Conservation (phyloP, 2,888 invertebrate species). For the Branchellion lobata region DNA sequence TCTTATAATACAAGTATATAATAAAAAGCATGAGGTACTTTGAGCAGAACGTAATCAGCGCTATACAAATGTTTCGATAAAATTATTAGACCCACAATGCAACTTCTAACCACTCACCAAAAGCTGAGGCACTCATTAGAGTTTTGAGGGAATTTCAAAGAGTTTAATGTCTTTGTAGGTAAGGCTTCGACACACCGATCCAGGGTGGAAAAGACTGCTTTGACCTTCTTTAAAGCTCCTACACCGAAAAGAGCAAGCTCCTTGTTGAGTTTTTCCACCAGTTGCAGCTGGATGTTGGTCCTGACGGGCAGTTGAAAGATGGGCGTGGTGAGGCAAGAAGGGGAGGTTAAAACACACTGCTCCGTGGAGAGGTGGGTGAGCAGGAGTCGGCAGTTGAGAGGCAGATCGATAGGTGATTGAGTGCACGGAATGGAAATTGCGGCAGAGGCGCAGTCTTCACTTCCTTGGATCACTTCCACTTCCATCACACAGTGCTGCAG, state of each 20-base stretch:
- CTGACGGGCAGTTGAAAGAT: constrained; percentile 53
- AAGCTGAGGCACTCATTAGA: constrained; percentile 12
- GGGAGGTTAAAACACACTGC: constrained; percentile 51
- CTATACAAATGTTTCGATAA: too few relatives aligned
- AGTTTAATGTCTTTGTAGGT: constrained; percentile 47
- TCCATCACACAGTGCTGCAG: too few relatives aligned
- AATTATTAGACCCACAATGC: too few relatives aligned
- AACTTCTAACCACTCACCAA: background rate
- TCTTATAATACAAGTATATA: too few relatives aligned
- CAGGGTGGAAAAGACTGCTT: constrained; percentile 49
- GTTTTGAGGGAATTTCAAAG: constrained; percentile 41
- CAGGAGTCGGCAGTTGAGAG: constrained; percentile 20
- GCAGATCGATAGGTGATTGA: too few relatives aligned
- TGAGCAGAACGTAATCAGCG: too few relatives aligned
- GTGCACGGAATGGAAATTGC: too few relatives aligned
- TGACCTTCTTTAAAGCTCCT: too few relatives aligned
- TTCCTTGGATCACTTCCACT: too few relatives aligned
- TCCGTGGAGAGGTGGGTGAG: constrained; percentile 50
- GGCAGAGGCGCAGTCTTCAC: too few relatives aligned
- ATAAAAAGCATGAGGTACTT: too few relatives aligned
- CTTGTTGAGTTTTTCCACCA: constrained; percentile 48
- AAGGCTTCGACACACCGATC: constrained; percentile 52
- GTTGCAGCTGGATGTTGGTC: constrained; percentile 49
- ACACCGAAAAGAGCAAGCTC: constrained; percentile 45
- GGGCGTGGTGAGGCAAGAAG: constrained; percentile 49